A percentile compares a stretch with the other conserved stretches of the same genome.
These are phyloP conservation scores for Lutraria lutraria DNA, from an alignment of 2,888 invertebrate species.

Conservation along the genomic window DNA sequence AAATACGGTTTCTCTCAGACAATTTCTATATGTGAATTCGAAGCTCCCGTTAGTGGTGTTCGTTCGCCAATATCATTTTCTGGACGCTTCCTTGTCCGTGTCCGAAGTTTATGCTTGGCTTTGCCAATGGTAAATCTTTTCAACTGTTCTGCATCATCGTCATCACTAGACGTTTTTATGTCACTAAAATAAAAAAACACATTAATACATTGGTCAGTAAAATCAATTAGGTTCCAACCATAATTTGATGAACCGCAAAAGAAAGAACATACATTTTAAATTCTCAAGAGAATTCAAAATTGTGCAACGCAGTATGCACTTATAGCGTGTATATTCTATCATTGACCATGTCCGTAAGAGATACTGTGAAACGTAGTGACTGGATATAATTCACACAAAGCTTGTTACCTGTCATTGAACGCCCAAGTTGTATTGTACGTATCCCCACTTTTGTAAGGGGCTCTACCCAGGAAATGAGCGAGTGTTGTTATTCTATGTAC, in stretches of 20 bases:
- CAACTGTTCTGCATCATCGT: neutral
- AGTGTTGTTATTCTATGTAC: slow-evolving; percentile 79
- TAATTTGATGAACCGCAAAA: neutral
- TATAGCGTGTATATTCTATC: too few relatives aligned
- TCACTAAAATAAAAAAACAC: slow-evolving; percentile 21
- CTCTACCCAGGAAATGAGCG: slow-evolving; percentile 80
- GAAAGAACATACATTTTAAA: neutral
- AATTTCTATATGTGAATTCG: neutral
- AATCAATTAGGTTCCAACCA: neutral
- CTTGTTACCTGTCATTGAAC: slow-evolving; percentile 73
- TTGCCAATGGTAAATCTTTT: neutral
- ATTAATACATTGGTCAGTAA: neutral
- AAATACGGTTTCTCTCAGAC: too few relatives aligned
- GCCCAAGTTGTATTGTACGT: slow-evolving; percentile 74
- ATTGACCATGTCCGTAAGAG: slow-evolving; percentile 42
- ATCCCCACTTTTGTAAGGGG: slow-evolving; percentile 76
- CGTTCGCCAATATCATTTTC: neutral
- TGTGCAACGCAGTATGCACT: too few relatives aligned
- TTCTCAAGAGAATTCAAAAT: neutral
- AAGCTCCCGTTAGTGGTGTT: neutral
- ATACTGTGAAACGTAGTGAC: slow-evolving; percentile 75
- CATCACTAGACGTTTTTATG: neutral
- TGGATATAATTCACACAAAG: slow-evolving; percentile 74
- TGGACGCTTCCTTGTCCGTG: neutral
- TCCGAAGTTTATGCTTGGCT: neutral